Conservation (phyloP, 2,797 vertebrate species). For the Lepilemur ruficaudatus region DNA sequence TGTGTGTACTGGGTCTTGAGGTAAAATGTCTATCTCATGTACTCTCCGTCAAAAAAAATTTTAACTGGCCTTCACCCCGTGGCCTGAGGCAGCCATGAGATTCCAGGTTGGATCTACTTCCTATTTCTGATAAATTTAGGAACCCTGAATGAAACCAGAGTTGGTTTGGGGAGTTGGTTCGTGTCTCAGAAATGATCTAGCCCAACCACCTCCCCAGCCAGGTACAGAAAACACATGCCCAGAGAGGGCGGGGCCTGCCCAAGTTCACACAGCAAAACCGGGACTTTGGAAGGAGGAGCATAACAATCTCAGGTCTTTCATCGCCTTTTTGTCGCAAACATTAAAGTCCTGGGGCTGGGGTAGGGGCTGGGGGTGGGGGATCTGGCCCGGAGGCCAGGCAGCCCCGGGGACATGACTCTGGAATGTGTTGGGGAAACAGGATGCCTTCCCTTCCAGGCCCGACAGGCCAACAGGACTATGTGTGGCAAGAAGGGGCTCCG, state of each 20-base stretch:
- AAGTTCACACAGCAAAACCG: conserved; percentile 49
- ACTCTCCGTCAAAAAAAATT: background rate
- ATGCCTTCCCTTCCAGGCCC: conserved; percentile 69
- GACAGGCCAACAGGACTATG: conserved; percentile 56
- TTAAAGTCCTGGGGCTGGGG: background rate
- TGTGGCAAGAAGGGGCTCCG: conserved; percentile 67
- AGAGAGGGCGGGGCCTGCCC: background rate
- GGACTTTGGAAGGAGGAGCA: background rate
- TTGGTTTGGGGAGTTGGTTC: background rate
- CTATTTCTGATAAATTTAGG: conserved; percentile 45
- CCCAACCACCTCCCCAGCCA: background rate
- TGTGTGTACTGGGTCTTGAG: background rate
- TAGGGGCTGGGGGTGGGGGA: background rate
- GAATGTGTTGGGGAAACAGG: conserved; percentile 76
- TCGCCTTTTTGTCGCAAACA: conserved; percentile 37
- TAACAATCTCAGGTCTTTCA: background rate
- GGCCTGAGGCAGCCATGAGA: background rate
- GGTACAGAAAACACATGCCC: background rate
- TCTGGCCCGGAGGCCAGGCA: conserved; percentile 19
- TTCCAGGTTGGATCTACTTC: conserved; percentile 31
- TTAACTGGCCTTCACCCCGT: background rate
- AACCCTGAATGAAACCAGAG: background rate
- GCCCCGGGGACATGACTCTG: conserved; percentile 70
- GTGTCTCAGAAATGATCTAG: background rate
- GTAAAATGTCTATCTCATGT: background rate